Evolutionary conservation across 2,888 invertebrate species (phyloP).

Genomic region (Zootermopsis nevadensis): DNA sequence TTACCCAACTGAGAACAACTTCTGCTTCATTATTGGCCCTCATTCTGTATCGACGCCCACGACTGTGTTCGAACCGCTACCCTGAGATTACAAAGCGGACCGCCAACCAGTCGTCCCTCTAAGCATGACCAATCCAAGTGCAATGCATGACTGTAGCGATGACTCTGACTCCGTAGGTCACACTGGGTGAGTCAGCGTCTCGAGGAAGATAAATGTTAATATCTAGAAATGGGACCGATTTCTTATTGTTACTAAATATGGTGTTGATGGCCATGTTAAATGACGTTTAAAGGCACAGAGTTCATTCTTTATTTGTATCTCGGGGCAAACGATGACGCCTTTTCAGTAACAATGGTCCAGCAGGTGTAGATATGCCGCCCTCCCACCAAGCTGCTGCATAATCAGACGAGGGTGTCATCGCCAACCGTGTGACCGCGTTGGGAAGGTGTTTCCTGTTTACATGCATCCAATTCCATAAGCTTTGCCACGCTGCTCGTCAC

Average conservation of each 20-base stretch:
- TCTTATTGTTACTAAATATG: constrained; percentile 8
- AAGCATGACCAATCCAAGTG: no score
- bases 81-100: not conserved
- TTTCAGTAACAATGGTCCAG: constrained; percentile 3
- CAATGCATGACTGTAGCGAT: not conserved
- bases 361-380: not conserved
- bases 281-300: not conserved
- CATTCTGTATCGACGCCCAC: not conserved
- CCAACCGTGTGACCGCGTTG: not conserved
- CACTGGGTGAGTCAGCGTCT: constrained; percentile 11
- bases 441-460: no score
- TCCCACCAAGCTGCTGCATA: not conserved
- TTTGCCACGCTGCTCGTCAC: no score
- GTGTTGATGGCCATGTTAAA: constrained; percentile 13
- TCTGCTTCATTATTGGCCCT: no score
- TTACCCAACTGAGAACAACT: no score
- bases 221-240: constrained; percentile 18
- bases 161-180: no score
- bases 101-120: not conserved
- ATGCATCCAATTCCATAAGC: no score
- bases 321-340: not conserved
- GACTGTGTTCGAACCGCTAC: not conserved
- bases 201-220: constrained; percentile 12
- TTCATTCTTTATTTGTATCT: not conserved
- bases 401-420: constrained; percentile 13